phyloP scores from a whole-genome alignment of 1,140 invertebrate genomes.

The Tetramorium parvispinum region DNA sequence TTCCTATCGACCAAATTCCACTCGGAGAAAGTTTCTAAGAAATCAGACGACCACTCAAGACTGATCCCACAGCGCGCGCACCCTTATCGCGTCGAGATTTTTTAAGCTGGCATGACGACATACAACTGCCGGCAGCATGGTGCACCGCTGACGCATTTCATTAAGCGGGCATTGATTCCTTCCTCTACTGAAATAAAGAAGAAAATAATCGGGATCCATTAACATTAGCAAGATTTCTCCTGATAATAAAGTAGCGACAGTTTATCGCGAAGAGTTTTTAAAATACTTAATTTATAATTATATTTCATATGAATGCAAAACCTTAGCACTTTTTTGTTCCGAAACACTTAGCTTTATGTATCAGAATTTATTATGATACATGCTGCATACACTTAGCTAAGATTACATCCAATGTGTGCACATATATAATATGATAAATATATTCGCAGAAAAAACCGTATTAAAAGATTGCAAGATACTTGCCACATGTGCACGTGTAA shows the following conservation, averaged over 20 bases:
- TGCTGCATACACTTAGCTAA: neutral
- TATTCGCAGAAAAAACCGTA: neutral
- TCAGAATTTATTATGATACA: neutral
- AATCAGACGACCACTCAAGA: constrained; percentile 3
- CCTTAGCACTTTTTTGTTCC: neutral
- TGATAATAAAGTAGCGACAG: neutral
- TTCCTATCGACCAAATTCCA: constrained; percentile 8
- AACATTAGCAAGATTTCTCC: neutral
- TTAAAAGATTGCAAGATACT: neutral
- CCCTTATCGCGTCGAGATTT: constrained; percentile 15
- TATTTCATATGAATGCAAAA: neutral
- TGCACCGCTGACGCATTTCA: neutral
- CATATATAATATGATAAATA: neutral
- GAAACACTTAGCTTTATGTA: neutral
- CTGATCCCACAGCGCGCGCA: neutral
- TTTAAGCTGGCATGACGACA: constrained; percentile 8
- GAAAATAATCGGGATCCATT: constrained; percentile 3
- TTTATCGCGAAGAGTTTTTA: neutral
- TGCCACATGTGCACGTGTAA: neutral
- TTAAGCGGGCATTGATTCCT: neutral
- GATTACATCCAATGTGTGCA: neutral
- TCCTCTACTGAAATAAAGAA: neutral
- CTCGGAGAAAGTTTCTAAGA: constrained; percentile 20
- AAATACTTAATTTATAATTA: neutral
- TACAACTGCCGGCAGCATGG: neutral